Percentiles rank a stretch among this genome's conserved stretches.
phyloP scores from a whole-genome alignment of 2,113 vertebrate species.

The Lichenostomus cassidix region DNA sequence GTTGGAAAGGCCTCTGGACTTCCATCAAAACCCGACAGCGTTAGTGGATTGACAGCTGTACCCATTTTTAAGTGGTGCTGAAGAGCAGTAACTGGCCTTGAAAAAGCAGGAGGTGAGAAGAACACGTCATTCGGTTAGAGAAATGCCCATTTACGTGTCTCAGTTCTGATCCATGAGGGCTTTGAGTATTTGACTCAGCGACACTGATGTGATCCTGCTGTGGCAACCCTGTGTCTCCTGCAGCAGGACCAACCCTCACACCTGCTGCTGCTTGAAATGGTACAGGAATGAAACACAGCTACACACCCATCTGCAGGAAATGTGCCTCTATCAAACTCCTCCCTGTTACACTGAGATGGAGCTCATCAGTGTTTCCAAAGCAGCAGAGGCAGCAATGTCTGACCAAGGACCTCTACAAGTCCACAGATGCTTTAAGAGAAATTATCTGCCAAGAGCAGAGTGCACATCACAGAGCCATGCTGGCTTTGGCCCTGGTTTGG shows the following conservation, averaged over 20 bases:
- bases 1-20: not conserved
- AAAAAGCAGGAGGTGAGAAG: not conserved
- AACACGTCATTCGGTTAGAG: not conserved
- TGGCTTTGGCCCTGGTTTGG: not conserved
- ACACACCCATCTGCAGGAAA: too few species aligned
- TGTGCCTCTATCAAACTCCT: rapidly evolving
- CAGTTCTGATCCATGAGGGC: not conserved
- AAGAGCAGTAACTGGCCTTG: not conserved
- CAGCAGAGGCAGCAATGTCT: not conserved
- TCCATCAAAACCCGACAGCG: rapidly evolving
- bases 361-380: not conserved
- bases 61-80: not conserved
- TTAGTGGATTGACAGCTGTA: not conserved
- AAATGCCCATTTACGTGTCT: rapidly evolving
- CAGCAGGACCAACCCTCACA: rapidly evolving
- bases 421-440: not conserved
- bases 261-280: too few species aligned
- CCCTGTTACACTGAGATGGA: rapidly evolving
- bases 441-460: not conserved
- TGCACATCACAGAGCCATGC: rapidly evolving
- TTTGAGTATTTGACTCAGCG: not conserved
- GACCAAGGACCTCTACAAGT: not conserved
- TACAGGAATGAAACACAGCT: not conserved
- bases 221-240: not conserved
- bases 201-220: not conserved